Percentiles rank a stretch among this genome's conserved stretches.
Conservation (phyloP, 2,797 vertebrate species). For the Pyrocephalus nanus region DNA sequence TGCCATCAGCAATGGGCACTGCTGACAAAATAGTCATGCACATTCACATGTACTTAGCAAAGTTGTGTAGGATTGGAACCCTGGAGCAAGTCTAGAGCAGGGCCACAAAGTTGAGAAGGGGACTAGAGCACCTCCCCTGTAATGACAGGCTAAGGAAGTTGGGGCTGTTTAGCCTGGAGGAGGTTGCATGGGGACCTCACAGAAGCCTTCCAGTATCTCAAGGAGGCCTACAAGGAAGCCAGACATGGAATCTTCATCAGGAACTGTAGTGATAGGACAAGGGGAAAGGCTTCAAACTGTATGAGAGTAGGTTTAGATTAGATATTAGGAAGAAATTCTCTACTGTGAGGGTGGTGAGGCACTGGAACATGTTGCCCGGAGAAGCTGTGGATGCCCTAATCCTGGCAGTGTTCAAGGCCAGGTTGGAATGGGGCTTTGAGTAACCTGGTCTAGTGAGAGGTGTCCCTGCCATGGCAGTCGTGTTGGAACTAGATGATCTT, state of each 20-base stretch:
- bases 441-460: neutral
- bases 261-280: neutral
- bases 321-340: neutral
- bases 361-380: neutral
- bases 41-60: neutral
- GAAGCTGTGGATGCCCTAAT: neutral
- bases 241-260: fast-evolving
- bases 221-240: neutral
- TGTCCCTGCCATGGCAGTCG: neutral
- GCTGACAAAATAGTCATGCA: neutral
- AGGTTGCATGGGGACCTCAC: neutral
- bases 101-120: neutral
- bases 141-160: neutral
- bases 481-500: neutral
- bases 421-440: neutral
- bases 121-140: neutral
- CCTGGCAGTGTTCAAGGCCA: neutral
- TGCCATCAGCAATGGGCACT: neutral
- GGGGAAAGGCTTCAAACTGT: neutral
- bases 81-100: neutral
- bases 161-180: neutral
- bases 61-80: neutral
- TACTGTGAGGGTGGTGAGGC: neutral
- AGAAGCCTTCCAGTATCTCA: neutral
- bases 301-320: neutral